A percentile compares a stretch with the other conserved stretches of the same genome.
Conservation (phyloP, 2,113 vertebrate genomes). For the Euleptes europaea region DNA sequence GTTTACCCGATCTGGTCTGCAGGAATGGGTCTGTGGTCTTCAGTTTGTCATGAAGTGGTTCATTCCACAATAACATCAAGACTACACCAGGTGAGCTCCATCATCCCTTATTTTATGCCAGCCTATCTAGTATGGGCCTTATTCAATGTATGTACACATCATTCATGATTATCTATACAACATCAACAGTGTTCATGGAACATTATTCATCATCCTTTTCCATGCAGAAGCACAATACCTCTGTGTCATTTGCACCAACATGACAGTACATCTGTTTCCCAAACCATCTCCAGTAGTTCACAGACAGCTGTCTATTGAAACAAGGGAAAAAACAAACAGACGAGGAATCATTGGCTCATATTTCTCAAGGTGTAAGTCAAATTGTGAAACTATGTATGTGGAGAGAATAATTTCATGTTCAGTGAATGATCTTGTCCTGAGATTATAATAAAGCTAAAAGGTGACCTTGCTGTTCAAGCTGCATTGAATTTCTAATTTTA, state of each 20-base stretch:
- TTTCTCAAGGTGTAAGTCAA: constrained; percentile 44
- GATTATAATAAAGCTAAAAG: constrained; percentile 12
- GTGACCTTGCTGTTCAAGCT: neutral
- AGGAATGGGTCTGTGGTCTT: too few relatives aligned
- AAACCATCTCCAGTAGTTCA: constrained; percentile 24
- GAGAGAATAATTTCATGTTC: constrained; percentile 20
- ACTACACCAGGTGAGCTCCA: neutral
- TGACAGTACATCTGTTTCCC: constrained; percentile 13
- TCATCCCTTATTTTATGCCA: neutral
- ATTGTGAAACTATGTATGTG: constrained; percentile 29
- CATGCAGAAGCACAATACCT: neutral
- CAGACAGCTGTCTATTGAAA: constrained; percentile 37
- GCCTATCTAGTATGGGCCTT: neutral
- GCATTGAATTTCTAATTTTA: neutral
- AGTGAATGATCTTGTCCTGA: constrained; percentile 2
- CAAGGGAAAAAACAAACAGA: constrained; percentile 28
- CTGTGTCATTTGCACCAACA: constrained; percentile 16
- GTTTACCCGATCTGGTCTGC: too few relatives aligned
- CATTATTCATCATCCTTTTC: constrained; percentile 13
- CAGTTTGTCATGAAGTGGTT: neutral
- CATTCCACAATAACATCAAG: neutral
- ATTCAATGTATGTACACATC: neutral
- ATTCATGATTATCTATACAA: neutral
- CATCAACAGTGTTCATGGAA: neutral
- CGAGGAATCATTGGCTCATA: constrained; percentile 34